Evolutionary conservation across 1,140 invertebrate species (phyloP).

Genomic region (Drosophila sucinea): DNA sequence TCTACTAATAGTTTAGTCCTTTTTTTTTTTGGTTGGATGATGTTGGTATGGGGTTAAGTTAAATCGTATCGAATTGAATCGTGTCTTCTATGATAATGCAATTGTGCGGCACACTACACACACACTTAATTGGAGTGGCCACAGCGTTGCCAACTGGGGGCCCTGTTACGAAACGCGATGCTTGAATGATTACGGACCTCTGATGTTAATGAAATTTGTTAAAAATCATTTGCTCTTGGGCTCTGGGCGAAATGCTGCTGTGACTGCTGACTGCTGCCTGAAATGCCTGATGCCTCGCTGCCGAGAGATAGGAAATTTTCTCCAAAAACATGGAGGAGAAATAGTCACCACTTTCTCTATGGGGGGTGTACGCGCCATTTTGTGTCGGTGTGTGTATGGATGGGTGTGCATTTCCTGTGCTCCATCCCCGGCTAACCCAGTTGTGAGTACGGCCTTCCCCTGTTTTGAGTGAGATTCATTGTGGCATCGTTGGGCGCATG

Average conservation of each 20-base stretch:
- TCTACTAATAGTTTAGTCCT: background rate
- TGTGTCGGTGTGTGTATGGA: slow-evolving; percentile 37
- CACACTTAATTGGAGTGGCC: slow-evolving; percentile 38
- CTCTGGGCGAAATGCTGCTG: slow-evolving; percentile 41
- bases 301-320: slow-evolving; percentile 65
- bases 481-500: slow-evolving; percentile 38
- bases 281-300: slow-evolving; percentile 11
- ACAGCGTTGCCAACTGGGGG: slow-evolving; percentile 31
- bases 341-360: slow-evolving; percentile 18
- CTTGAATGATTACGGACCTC: slow-evolving; percentile 83
- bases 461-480: slow-evolving; percentile 15
- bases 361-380: slow-evolving; percentile 10
- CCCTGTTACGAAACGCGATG: slow-evolving; percentile 78
- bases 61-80: background rate
- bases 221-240: slow-evolving; percentile 74
- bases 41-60: no score
- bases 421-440: slow-evolving; percentile 28
- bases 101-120: slow-evolving; percentile 24
- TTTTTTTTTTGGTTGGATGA: background rate
- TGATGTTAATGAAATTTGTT: slow-evolving; percentile 83
- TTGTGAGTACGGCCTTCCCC: slow-evolving; percentile 47
- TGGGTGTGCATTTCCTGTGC: slow-evolving; percentile 35
- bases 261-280: background rate
- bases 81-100: background rate
- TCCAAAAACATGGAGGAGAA: slow-evolving; percentile 71